phyloP scores from a whole-genome alignment of 2,888 invertebrate genomes.

The Apantesis nais region DNA sequence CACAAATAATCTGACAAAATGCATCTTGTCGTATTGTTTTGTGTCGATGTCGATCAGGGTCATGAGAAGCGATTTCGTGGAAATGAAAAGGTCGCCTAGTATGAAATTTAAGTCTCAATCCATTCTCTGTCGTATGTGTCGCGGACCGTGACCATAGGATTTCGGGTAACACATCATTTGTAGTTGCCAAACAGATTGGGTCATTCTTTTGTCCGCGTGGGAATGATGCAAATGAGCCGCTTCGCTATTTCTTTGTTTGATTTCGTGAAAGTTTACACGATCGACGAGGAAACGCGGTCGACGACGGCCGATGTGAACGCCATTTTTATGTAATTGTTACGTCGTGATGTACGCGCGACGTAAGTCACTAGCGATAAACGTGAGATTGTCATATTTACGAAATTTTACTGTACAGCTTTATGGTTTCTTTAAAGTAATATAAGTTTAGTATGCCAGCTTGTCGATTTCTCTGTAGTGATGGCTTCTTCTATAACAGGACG shows the following conservation, averaged over 20 bases:
- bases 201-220: constrained; percentile 85
- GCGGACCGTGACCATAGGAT: constrained; percentile 76
- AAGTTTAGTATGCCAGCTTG: background rate
- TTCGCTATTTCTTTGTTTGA: constrained; percentile 85
- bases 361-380: constrained; percentile 55
- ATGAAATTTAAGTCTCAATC: constrained; percentile 59
- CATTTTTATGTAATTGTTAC: constrained; percentile 86
- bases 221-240: constrained; percentile 84
- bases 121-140: constrained; percentile 61
- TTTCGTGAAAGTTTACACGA: constrained; percentile 86
- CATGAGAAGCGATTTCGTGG: constrained; percentile 60
- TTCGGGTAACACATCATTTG: constrained; percentile 80
- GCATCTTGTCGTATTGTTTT: constrained; percentile 37
- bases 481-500: background rate
- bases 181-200: constrained; percentile 83
- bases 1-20: constrained; percentile 14
- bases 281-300: constrained; percentile 83
- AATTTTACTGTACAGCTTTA: background rate
- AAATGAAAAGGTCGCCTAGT: constrained; percentile 58
- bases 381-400: constrained; percentile 21
- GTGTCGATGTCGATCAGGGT: constrained; percentile 46
- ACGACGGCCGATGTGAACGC: constrained; percentile 81
- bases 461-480: background rate
- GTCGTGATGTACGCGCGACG: constrained; percentile 65
- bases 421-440: background rate